phyloP scores from a whole-genome alignment of 2,113 vertebrate genomes.

The Barbus barbus region DNA sequence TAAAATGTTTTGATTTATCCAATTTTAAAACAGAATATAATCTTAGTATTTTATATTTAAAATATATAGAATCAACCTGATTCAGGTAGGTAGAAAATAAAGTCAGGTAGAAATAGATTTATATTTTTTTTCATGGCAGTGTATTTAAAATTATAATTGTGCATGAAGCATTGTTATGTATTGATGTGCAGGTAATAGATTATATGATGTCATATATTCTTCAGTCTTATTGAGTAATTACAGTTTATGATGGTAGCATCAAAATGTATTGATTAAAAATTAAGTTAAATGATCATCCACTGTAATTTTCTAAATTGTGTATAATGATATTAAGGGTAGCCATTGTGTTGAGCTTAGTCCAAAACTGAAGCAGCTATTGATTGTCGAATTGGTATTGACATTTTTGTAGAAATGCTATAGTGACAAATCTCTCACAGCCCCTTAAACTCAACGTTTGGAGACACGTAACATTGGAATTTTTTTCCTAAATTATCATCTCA shows the following conservation, averaged over 20 bases:
- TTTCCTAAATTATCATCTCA: neutral
- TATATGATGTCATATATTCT: conserved; percentile 44
- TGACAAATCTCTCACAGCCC: neutral
- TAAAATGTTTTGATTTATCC: neutral
- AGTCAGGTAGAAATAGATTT: conserved; percentile 34
- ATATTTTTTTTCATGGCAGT: neutral
- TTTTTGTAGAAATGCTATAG: neutral
- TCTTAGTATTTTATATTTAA: neutral
- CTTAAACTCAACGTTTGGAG: neutral
- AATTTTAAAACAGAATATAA: neutral
- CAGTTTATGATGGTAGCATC: conserved; percentile 40
- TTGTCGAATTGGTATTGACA: conserved; percentile 28
- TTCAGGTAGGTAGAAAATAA: no score
- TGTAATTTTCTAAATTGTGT: conserved; percentile 44
- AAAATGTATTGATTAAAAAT: conserved; percentile 51
- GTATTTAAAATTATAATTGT: neutral
- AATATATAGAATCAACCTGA: neutral
- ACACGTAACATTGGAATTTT: neutral
- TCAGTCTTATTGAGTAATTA: conserved; percentile 37
- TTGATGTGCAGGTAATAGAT: conserved; percentile 50
- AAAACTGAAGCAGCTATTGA: conserved; percentile 44
- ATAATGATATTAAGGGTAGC: conserved; percentile 46
- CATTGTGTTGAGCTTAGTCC: neutral
- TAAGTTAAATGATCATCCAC: conserved; percentile 44
- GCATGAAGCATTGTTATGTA: conserved; percentile 5